phyloP scores from a whole-genome alignment of 2,888 invertebrate genomes.

The Apeira syringaria region DNA sequence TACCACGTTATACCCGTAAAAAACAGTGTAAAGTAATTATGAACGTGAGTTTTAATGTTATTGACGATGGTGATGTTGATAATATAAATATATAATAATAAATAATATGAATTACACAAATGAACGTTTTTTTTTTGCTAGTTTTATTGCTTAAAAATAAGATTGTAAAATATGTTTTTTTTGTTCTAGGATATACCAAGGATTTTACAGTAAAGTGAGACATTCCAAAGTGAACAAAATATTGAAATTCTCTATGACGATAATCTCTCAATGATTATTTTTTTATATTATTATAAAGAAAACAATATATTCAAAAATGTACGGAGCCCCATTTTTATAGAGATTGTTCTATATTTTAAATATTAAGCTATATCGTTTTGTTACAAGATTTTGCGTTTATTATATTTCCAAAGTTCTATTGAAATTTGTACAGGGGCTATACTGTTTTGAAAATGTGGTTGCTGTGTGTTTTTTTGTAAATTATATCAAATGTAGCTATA shows the following conservation, averaged over 20 bases:
- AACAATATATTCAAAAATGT: conserved; percentile 28
- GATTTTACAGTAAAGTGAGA: conserved; percentile 73
- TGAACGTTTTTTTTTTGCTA: no score
- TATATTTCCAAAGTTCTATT: conserved; percentile 19
- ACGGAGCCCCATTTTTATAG: conserved; percentile 26
- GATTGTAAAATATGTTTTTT: conserved; percentile 14
- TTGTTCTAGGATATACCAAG: conserved; percentile 67
- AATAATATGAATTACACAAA: no score
- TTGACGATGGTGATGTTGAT: no score
- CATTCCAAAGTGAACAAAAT: conserved; percentile 67
- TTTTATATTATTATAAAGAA: conserved; percentile 33
- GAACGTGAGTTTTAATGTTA: no score
- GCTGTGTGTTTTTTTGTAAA: conserved; percentile 15
- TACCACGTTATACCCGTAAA: no score
- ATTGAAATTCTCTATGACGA: conserved; percentile 56
- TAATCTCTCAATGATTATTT: conserved; percentile 63
- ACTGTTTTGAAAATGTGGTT: conserved; percentile 2
- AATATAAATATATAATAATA: no score
- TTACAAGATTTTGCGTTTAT: conserved; percentile 20
- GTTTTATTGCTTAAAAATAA: no score
- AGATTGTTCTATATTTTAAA: conserved; percentile 26
- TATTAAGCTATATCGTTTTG: conserved; percentile 21
- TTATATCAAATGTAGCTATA: no score
- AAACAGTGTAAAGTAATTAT: no score
- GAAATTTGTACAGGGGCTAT: conserved; percentile 27